phyloP scores from a whole-genome alignment of 2,888 invertebrate genomes.

The Drosophila multiciliata region DNA sequence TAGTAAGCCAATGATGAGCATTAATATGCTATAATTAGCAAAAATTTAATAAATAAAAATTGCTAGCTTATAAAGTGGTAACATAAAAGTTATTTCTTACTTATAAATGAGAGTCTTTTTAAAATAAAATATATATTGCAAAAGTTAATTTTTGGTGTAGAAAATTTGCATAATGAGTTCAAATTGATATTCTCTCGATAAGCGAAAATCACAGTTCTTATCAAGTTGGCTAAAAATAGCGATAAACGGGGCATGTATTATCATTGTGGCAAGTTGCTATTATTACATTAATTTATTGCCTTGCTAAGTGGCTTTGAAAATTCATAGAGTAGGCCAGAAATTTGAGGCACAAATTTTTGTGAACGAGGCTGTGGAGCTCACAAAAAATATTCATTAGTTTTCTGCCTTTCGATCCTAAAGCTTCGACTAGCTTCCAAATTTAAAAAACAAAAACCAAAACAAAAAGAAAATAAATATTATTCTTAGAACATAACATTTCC shows the following conservation, averaged over 20 bases:
- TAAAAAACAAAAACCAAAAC: neutral
- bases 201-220: constrained; percentile 5
- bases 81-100: no score
- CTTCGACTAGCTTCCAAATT: constrained; percentile 72
- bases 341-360: neutral
- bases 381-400: constrained; percentile 61
- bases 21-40: no score
- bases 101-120: no score
- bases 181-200: neutral
- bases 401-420: constrained; percentile 63
- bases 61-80: neutral
- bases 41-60: neutral
- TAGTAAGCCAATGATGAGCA: neutral
- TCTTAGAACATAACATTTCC: constrained; percentile 13
- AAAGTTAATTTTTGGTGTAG: neutral
- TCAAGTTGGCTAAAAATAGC: constrained; percentile 31
- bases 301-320: neutral
- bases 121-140: neutral
- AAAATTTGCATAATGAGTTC: neutral
- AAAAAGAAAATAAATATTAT: constrained; percentile 26
- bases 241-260: constrained; percentile 91
- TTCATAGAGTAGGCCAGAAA: constrained; percentile 43
- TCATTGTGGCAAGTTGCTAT: constrained; percentile 88
- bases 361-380: neutral
- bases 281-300: neutral